Percentiles rank a stretch among this genome's conserved stretches.
These are phyloP conservation scores for Cromileptes altivelis DNA, from an alignment of 2,113 vertebrate species.

Conservation along the genomic window DNA sequence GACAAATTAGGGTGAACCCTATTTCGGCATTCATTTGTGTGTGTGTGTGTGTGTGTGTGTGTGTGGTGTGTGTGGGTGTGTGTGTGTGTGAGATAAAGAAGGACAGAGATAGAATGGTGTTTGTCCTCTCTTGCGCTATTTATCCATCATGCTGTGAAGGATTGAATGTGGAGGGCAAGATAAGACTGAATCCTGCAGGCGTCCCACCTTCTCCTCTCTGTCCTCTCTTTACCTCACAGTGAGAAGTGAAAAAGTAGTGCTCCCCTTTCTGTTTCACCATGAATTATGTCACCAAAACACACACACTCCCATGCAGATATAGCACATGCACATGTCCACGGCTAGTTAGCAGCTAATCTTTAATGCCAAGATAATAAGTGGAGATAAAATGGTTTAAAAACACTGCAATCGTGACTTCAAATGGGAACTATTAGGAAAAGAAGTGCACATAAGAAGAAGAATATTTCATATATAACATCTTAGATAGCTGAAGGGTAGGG, in stretches of 20 bases:
- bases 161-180: slow-evolving; percentile 58
- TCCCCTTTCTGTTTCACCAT: slow-evolving; percentile 28
- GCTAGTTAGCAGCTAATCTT: too few relatives aligned
- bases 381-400: too few relatives aligned
- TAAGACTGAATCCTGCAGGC: slow-evolving; percentile 49
- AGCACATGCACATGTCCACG: too few relatives aligned
- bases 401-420: too few relatives aligned
- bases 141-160: slow-evolving; percentile 48
- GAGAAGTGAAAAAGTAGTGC: slow-evolving; percentile 26
- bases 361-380: too few relatives aligned
- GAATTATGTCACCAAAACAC: slow-evolving; percentile 13
- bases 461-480: too few relatives aligned
- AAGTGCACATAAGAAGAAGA: too few relatives aligned
- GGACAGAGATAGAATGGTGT: slow-evolving; percentile 26
- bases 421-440: too few relatives aligned
- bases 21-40: slow-evolving; percentile 38
- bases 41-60: slow-evolving; percentile 24
- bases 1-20: slow-evolving; percentile 61
- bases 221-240: slow-evolving; percentile 57
- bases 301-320: background rate
- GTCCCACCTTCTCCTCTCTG: slow-evolving; percentile 47
- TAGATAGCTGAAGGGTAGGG: too few relatives aligned
- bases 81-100: slow-evolving; percentile 5
- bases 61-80: too few relatives aligned
- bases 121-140: slow-evolving; percentile 58